Evolutionary conservation across 2,113 vertebrate species (phyloP).

Genomic region (Brachypteracias leptosomus): DNA sequence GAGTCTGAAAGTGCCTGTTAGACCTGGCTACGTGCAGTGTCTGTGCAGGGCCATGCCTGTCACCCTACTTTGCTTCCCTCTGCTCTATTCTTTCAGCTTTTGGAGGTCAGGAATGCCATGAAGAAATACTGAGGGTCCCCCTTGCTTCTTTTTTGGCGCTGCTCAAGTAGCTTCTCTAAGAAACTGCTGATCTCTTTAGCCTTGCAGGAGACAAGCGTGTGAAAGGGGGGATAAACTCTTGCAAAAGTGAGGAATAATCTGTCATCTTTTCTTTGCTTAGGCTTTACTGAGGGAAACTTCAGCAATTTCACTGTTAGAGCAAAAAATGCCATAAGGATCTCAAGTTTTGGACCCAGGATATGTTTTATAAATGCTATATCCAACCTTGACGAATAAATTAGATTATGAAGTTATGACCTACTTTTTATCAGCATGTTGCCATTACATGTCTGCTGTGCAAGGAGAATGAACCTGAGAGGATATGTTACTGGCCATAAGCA

Average conservation of each 20-base stretch:
- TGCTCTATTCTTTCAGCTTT: background rate
- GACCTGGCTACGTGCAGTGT: background rate
- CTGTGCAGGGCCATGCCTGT: background rate
- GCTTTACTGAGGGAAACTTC: background rate
- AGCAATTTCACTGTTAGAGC: background rate
- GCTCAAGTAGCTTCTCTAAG: background rate
- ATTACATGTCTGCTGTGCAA: slow-evolving; percentile 8
- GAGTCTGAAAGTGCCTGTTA: background rate
- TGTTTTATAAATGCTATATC: background rate
- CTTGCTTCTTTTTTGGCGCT: background rate
- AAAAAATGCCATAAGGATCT: background rate
- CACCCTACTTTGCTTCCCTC: background rate
- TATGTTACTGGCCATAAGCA: background rate
- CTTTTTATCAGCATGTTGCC: slow-evolving; percentile 31
- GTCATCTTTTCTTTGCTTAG: background rate
- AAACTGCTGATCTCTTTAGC: background rate
- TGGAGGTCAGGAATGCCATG: background rate
- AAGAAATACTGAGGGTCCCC: background rate
- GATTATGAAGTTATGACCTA: background rate
- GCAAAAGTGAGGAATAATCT: background rate
- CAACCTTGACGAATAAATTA: background rate
- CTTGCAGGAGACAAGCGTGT: background rate
- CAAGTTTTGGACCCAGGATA: background rate
- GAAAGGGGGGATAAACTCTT: background rate
- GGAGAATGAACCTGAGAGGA: background rate